These are phyloP conservation scores for Cremastobaeus sp. DNA, from an alignment of 2,888 invertebrate genomes.

Conservation along the genomic window DNA sequence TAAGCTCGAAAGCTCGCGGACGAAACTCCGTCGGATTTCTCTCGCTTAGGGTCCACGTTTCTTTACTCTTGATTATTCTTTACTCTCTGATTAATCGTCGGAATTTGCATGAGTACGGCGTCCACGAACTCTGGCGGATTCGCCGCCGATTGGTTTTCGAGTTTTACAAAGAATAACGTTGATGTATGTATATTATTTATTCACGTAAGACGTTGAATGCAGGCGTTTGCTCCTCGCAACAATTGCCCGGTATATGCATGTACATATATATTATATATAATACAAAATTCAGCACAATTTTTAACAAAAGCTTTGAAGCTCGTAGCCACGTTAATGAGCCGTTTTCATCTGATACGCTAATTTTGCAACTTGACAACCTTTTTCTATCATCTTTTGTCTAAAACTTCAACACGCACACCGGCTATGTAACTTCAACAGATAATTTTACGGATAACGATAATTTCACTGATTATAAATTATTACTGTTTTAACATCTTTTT, in stretches of 20 bases:
- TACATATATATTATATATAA: conserved; percentile 50
- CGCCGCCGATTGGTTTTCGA: conserved; percentile 65
- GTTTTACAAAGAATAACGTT: conserved; percentile 71
- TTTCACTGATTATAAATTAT: conserved; percentile 72
- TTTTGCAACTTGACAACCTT: not conserved
- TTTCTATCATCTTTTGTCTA: conserved; percentile 1
- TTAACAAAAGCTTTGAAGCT: conserved; percentile 62
- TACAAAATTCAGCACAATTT: conserved; percentile 58
- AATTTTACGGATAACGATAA: conserved; percentile 68
- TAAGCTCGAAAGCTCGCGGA: conserved; percentile 71
- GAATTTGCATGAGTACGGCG: conserved; percentile 49
- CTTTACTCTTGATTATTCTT: conserved; percentile 16
- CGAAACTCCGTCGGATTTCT: conserved; percentile 18
- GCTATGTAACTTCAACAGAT: conserved; percentile 59
- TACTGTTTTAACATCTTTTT: conserved; percentile 71
- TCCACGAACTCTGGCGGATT: conserved; percentile 26
- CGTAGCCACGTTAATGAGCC: conserved; percentile 60
- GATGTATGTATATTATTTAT: conserved; percentile 74
- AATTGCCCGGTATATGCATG: conserved; percentile 54
- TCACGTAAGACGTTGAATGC: conserved; percentile 70
- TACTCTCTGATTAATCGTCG: conserved; percentile 29
- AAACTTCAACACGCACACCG: conserved; percentile 17
- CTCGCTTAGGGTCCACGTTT: not conserved
- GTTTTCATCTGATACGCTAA: conserved; percentile 13
- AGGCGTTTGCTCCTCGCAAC: conserved; percentile 50